Evolutionary conservation across 2,888 invertebrate species (phyloP), one percentile per base, ranked within the genome.

Genomic region (Parelbella ahira): DNA sequence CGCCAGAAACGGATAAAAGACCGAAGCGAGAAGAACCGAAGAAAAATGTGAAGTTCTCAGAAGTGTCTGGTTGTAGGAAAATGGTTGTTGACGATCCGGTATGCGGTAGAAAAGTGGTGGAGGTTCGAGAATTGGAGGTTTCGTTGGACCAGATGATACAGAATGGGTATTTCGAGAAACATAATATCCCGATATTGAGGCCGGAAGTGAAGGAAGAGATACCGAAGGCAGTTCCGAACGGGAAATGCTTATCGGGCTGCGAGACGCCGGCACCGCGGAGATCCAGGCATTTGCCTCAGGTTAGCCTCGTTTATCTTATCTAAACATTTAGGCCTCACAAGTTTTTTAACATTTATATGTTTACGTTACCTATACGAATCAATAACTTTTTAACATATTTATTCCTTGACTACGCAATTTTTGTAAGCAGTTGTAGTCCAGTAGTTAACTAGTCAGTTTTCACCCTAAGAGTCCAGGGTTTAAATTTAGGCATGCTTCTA

Each of bases 121-220:
- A 87, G 0, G 88, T 88, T 0, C 60, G 88, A 25, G 88, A 88
- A 45, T 44, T 88, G 25, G 88, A 88, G 49, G 88, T 88, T 0
- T 88, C 88, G 0, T 59, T 88, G 20, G 87, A 86, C 49, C 88
- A 88, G 47, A 88, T 88, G 79, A 87, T 86, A 49, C 84, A 88
- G 43, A 88, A 87, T 36, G 87, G 86, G 6, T 87, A 87, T 57
- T 84, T 88, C 39, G 87, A 86, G 56, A 88, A 83, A 56, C 83
- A 84, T 30, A 87, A 86, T 36, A 84, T 86, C 37, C 84, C 80
- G 19, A 86, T 83, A 61, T 61, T 68, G 27, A 60, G 63, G 50
- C 74, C 78, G 18, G 56, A 73, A 49, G 66, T 59, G 44, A 58
- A 56, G 41, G 75, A 74, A 56, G 75, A 75, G 60, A 63, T 67